Conservation (phyloP, 2,888 invertebrate species). For the Smittia sp. region DNA sequence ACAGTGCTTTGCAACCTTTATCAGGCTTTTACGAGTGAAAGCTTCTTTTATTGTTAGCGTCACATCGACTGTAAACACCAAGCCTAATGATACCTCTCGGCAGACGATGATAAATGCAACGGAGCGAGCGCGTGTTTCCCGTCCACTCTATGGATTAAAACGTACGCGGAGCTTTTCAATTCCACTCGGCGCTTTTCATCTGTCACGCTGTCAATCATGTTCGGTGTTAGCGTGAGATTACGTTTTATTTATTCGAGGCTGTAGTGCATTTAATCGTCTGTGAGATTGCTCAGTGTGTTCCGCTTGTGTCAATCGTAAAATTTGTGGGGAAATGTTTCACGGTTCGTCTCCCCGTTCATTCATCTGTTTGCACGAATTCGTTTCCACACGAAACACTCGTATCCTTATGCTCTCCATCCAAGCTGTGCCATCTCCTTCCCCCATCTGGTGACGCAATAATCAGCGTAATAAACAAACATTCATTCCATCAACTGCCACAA, state of each 20-base stretch:
- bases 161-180: not conserved
- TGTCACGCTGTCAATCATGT: not conserved
- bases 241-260: not conserved
- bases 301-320: not conserved
- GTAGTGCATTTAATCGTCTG: not conserved
- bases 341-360: not conserved
- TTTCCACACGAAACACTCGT: not conserved
- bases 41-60: no score
- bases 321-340: no score
- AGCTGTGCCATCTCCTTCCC: not conserved
- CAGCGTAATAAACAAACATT: not conserved
- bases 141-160: not conserved
- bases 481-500: slow-evolving; percentile 4
- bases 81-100: no score
- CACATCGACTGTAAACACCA: no score
- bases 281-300: not conserved
- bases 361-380: not conserved
- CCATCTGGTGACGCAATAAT: slow-evolving; percentile 3
- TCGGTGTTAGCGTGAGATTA: no score
- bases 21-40: no score
- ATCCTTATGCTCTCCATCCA: not conserved
- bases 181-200: not conserved
- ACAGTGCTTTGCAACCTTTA: not conserved
- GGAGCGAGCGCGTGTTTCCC: not conserved
- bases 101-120: no score